phyloP scores from a whole-genome alignment of 1,140 invertebrate genomes.

The Coenobita brevimanus region DNA sequence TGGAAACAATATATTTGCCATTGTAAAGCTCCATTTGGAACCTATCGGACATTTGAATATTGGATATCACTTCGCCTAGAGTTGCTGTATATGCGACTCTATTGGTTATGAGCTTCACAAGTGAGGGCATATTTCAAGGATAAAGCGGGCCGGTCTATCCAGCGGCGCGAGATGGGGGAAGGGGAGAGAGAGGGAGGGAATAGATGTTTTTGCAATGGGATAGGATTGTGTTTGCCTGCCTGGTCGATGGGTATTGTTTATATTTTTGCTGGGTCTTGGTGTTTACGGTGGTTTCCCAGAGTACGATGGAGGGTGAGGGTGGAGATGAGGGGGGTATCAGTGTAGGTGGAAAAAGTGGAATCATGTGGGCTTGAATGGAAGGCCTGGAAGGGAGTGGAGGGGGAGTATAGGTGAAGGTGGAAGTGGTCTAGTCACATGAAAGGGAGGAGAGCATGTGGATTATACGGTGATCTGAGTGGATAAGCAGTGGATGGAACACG shows the following conservation, averaged over 20 bases:
- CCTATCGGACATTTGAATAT: conserved; percentile 69
- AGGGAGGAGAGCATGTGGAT: background rate
- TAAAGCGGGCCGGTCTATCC: conserved; percentile 58
- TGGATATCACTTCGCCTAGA: conserved; percentile 65
- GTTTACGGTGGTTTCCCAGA: background rate
- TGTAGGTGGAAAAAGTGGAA: background rate
- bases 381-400: background rate
- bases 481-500: background rate
- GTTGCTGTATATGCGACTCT: conserved; percentile 38
- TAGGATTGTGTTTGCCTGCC: conserved; percentile 29
- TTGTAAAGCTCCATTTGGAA: conserved; percentile 67
- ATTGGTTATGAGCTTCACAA: conserved; percentile 61
- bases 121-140: conserved; percentile 53
- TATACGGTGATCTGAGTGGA: background rate
- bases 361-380: background rate
- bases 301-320: too few species aligned
- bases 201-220: conserved; percentile 53
- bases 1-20: conserved; percentile 68
- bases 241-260: conserved; percentile 3
- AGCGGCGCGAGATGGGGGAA: too few species aligned
- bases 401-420: background rate
- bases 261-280: conserved; percentile 18
- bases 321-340: background rate
- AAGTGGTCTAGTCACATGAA: background rate
- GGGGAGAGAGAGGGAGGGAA: background rate